Evolutionary conservation across 2,113 vertebrate genomes (phyloP).

Genomic region (Sorex araneus): DNA sequence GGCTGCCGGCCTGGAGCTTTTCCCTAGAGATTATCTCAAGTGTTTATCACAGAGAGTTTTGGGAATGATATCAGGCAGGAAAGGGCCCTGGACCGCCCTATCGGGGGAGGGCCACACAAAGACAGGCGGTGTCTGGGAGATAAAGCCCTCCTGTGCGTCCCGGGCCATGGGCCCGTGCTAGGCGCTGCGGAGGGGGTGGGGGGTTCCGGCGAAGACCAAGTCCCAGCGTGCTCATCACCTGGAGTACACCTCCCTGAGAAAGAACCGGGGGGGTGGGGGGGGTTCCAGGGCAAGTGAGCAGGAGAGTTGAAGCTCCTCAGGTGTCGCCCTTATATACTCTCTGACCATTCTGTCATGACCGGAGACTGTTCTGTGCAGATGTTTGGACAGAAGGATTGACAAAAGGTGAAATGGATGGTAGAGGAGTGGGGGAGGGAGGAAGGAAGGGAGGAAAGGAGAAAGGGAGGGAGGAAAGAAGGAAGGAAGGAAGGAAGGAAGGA

Average conservation of each 20-base stretch:
- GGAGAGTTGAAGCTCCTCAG: constrained; percentile 2
- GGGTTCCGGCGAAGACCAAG: constrained; percentile 26
- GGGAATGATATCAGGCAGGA: neutral
- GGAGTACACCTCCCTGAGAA: neutral
- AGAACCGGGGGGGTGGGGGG: neutral
- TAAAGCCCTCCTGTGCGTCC: neutral
- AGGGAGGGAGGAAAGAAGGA: neutral
- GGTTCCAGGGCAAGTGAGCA: neutral
- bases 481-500: no score
- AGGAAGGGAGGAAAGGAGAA: no score
- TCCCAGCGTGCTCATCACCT: neutral
- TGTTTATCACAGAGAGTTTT: constrained; percentile 27
- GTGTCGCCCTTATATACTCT: neutral
- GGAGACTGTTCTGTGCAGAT: neutral
- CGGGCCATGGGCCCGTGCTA: neutral
- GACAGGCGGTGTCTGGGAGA: neutral
- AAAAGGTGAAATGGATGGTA: neutral
- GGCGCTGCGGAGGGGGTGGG: neutral
- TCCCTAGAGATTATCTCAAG: constrained; percentile 27
- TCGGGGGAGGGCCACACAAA: neutral
- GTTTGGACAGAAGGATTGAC: neutral
- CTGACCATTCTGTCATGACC: neutral
- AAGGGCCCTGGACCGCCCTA: neutral
- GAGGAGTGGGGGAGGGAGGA: neutral
- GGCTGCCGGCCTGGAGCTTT: neutral